Base-by-base conservation (phyloP, 2,113 vertebrate species). In the Salminus brasiliensis region DNA sequence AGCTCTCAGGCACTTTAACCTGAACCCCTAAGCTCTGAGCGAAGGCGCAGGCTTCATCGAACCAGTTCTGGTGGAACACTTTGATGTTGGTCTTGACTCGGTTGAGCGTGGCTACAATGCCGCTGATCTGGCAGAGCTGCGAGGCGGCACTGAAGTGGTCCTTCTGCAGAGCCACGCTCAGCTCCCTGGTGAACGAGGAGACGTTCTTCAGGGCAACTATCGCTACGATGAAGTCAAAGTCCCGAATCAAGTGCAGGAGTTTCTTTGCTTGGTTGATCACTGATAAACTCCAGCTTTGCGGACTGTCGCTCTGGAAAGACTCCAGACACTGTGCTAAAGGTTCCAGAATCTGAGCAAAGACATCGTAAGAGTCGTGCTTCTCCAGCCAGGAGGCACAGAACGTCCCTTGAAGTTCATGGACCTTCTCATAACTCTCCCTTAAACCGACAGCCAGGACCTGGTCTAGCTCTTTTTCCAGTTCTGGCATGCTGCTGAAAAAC, bases 51-150 rank as follows among this genome's bases (percentile, higher is more conserved):
- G 96, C 96, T 89, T 99, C 97, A 60, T 99, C 97, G 76, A 97
- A 98, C 97, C 97, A 99, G 90, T 97, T 98, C 70, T 98, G 97
- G 34, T 99, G 97, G 84, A 98, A 98, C 53, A 99, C 95, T 53
- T 98, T 97, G 63, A 99, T 97, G 59, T 97, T 98, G 53, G 97
- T 97, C 90, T 97, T 96, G 16, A 99, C 95, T 83, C 98, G 90
- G 3, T 96, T 98, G 55, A 99, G 92, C 0, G 97, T 95, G 83
- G 97, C 95, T 82, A 99, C 89, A 16, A 98, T 97, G 0, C 96
- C 96, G 0, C 92, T 94, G 82, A 99, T 91, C 83, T 97, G 97
- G 88, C 95, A 95, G 65, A 97, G 95, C 25, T 97, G 97, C 39
- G 96, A 97, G 41, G 96, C 97, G 0, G 96, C 93, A 25, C 95